Evolutionary conservation across 1,140 invertebrate genomes (phyloP), one percentile per base, ranked within the genome.

Genomic region (Aphidius gifuensis): DNA sequence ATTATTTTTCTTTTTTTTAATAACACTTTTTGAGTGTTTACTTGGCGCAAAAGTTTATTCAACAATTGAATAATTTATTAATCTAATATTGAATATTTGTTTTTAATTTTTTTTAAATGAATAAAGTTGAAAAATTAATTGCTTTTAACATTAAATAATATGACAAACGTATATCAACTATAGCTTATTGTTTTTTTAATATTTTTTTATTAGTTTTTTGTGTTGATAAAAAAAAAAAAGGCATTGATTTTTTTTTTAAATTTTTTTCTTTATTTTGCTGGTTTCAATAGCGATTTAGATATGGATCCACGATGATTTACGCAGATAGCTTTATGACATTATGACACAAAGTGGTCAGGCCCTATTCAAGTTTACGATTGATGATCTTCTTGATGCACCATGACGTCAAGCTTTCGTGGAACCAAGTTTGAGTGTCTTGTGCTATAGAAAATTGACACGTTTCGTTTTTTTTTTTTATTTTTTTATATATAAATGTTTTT

Each of bases 51-150:
- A 11, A 44, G 9, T 11, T 44, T 7, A 8, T 44, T 44, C 5
- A 7, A 11, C 4, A 8, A 8, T 44, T n/a, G n/a, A n/a, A n/a
- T n/a, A n/a, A n/a, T n/a, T n/a, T n/a, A n/a, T n/a, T n/a, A n/a
- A n/a, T n/a, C n/a, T n/a, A 44, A 44, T 44, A 44, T 44, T 44
- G 4, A 44, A 44, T 44, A 8, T 44, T 44, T 44, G 73, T 74
- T 71, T 51, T 67, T 11, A 44, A 44, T 44, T 44, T 44, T 44
- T 44, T 44, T 7, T 7, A 1, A 44, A 9, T 9, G 9, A 6
- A 44, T 44, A 9, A 9, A 71, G 66, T 69, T 46, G 60, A 72
- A 71, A 67, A 73, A 68, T 70, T 74, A 71, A 79, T 77, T 78
- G 77, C 77, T 78, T 78, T 79, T 79, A 79, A 78, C 51, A 39